Conservation (phyloP, 1,140 invertebrate species). For the Rhizoglyphus robini region DNA sequence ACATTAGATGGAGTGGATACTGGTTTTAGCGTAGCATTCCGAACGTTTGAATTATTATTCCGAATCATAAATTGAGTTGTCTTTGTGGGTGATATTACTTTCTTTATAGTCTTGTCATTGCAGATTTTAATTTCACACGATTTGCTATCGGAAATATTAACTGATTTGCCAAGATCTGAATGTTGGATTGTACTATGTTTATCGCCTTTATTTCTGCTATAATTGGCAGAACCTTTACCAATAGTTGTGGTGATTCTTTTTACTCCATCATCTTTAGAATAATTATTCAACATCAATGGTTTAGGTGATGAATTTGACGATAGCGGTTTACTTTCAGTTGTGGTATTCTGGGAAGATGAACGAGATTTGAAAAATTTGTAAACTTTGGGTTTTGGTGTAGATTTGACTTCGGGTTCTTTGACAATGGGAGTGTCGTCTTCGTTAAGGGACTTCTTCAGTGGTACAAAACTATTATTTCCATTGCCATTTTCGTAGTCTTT, state of each 20-base stretch:
- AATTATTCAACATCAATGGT: neutral
- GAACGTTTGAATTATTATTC: slow-evolving; percentile 5
- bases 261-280: neutral
- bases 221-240: neutral
- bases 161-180: neutral
- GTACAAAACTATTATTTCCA: neutral
- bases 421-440: neutral
- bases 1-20: neutral
- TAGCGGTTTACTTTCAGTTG: neutral
- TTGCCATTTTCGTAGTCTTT: slow-evolving; percentile 7
- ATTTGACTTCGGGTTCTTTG: neutral
- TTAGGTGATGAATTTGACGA: neutral
- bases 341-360: neutral
- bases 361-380: slow-evolving; percentile 18
- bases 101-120: slow-evolving; percentile 5
- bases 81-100: slow-evolving; percentile 1
- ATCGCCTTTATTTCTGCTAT: neutral
- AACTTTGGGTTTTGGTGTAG: slow-evolving; percentile 12
- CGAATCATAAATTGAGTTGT: neutral
- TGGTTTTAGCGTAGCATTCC: neutral
- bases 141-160: slow-evolving; percentile 7
- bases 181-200: neutral
- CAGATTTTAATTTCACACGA: slow-evolving; percentile 15
- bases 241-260: neutral
- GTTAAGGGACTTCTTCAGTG: neutral